A percentile compares a stretch with the other conserved stretches of the same genome.
phyloP scores from a whole-genome alignment of 2,797 vertebrate species.

The Lithobates sylvaticus region DNA sequence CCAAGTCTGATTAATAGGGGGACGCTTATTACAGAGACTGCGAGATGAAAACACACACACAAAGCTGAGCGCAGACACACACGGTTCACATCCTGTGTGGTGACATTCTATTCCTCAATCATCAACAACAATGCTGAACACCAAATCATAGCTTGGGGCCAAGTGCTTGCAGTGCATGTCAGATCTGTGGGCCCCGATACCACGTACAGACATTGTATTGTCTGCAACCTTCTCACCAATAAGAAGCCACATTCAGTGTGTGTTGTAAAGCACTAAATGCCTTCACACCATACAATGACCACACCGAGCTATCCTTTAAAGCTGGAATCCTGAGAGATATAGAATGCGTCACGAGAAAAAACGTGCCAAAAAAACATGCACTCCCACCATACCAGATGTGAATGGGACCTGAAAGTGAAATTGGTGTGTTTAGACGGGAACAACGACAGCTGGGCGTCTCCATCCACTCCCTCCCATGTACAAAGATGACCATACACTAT shows the following conservation, averaged over 20 bases:
- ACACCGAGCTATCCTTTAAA: background rate
- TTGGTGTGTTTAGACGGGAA: too few species aligned
- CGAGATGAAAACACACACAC: background rate
- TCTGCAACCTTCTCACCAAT: background rate
- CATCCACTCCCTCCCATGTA: too few species aligned
- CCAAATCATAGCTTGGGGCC: slow-evolving; percentile 1
- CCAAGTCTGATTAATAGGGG: background rate
- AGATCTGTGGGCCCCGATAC: slow-evolving; percentile 8
- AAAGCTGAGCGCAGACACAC: background rate
- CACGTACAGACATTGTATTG: background rate
- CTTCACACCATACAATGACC: background rate
- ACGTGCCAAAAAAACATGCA: too few species aligned
- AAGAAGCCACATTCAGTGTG: background rate
- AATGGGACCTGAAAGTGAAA: too few species aligned
- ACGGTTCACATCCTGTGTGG: slow-evolving; percentile 23
- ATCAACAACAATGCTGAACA: background rate
- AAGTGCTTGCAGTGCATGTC: background rate
- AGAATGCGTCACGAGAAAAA: too few species aligned
- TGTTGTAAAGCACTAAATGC: background rate
- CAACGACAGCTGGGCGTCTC: too few species aligned
- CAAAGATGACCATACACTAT: too few species aligned
- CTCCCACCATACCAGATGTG: too few species aligned
- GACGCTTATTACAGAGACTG: background rate
- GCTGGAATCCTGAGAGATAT: too few species aligned
- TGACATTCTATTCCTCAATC: slow-evolving; percentile 1